Conservation (phyloP, 1,140 invertebrate genomes). For the Ceratina australensis region DNA sequence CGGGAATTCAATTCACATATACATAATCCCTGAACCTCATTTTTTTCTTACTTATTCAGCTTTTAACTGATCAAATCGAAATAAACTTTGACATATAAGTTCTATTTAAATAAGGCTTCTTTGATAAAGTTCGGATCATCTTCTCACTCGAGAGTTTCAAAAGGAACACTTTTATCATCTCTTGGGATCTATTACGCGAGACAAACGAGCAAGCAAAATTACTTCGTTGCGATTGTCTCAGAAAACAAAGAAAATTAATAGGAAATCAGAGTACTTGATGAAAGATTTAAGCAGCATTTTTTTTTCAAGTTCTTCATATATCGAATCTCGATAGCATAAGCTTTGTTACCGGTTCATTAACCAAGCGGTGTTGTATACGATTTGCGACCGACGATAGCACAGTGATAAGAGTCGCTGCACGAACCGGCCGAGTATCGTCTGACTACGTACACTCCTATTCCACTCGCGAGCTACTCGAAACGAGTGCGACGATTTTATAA, state of each 20-base stretch:
- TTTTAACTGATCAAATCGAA: neutral
- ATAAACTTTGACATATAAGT: too few relatives aligned
- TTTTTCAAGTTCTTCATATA: neutral
- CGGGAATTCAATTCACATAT: neutral
- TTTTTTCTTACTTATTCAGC: neutral
- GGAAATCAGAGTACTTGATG: neutral
- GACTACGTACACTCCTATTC: neutral
- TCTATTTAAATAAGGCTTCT: too few relatives aligned
- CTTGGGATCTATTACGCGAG: too few relatives aligned
- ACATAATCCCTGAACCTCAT: neutral
- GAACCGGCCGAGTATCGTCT: neutral
- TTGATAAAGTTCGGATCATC: too few relatives aligned
- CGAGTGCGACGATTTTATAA: slow-evolving; percentile 15
- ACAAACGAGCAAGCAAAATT: neutral
- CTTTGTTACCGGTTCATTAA: neutral
- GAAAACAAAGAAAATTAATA: neutral
- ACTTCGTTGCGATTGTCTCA: neutral
- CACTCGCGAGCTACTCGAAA: neutral
- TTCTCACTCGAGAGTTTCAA: neutral
- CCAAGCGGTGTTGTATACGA: neutral
- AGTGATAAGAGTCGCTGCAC: neutral
- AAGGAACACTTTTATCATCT: neutral
- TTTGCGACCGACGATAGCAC: neutral
- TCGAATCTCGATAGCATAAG: neutral
- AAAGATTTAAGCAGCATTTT: neutral